Base-by-base conservation (phyloP, 2,113 vertebrate species). In the Lonchura striata region DNA sequence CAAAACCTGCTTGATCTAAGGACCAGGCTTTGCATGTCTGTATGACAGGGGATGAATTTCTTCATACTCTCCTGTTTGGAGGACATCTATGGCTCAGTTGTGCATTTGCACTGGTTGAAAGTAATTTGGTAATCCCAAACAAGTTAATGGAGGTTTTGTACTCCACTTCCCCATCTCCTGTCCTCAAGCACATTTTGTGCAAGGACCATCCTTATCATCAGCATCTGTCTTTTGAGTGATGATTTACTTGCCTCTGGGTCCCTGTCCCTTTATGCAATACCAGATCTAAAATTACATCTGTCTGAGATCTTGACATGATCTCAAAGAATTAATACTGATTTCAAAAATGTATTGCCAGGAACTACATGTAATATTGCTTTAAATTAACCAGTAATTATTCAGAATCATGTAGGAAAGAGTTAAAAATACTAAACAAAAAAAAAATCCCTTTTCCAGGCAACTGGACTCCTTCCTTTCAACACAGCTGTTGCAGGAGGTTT, bases 401-500 rank as follows among this genome's bases (percentile, higher is more conserved):
- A 91, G 60, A 94, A 84, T 37, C 14, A 84, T 61, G 24, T 49
- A 90, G 77, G 94, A 84, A 82, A 94, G 72, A 56, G 61, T 77
- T 95, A 92, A 85, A 60, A 66, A 66, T 70, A 64, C 68, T 75
- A 44, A 80, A 46, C 4, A 16, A 53, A 47, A 57, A 53, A 49
- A 64, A 71, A 61, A 31, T 72, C 23, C 61, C 30, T 84, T 86
- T 96, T 31, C 56, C 13, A 66, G 33, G 15, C 80, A 89, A 92
- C 63, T 90, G 74, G 56, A 57, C 39, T 23, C 56, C 30, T 72
- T 84, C 44, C 64, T 92, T 93, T 88, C 46, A 90, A 74, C 70
- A 94, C 85, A 92, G 86, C 96, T 94, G 41, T 93, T 97, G 84
- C 68, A 47, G 72, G 60, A 95, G 94, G 57, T 95, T 97, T 97